phyloP scores from a whole-genome alignment of 2,113 vertebrate species.

The Micromys minutus region DNA sequence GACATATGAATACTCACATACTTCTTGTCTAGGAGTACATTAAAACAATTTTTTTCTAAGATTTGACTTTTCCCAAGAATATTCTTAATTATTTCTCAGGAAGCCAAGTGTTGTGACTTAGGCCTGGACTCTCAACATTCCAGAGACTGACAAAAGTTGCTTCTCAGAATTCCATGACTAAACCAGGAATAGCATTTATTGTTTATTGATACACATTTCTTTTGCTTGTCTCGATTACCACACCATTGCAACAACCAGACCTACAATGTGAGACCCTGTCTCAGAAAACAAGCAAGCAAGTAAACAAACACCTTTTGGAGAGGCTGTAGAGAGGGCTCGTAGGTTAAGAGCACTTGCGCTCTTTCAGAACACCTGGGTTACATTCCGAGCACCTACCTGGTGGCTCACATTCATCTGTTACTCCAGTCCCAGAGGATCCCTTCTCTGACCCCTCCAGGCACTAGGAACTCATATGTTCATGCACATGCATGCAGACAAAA shows the following conservation, averaged over 20 bases:
- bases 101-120: neutral
- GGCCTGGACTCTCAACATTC: neutral
- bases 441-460: neutral
- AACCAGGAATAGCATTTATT: constrained; percentile 47
- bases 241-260: constrained; percentile 32
- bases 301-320: neutral
- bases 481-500: neutral
- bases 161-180: constrained; percentile 77
- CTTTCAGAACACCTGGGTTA: neutral
- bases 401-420: neutral
- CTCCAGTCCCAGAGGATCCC: neutral
- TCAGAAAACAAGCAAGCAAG: neutral
- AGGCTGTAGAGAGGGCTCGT: neutral
- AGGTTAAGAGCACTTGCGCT: neutral
- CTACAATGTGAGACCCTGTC: neutral
- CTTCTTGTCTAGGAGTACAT: constrained; percentile 32
- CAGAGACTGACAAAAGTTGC: neutral
- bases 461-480: no score
- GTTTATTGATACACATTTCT: constrained; percentile 68
- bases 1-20: neutral
- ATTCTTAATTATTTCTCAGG: constrained; percentile 41
- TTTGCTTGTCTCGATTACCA: constrained; percentile 65
- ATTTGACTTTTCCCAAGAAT: neutral
- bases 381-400: neutral
- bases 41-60: no score